These are phyloP conservation scores for Dreissena rostriformis DNA, from an alignment of 1,140 invertebrate genomes.

Conservation along the genomic window DNA sequence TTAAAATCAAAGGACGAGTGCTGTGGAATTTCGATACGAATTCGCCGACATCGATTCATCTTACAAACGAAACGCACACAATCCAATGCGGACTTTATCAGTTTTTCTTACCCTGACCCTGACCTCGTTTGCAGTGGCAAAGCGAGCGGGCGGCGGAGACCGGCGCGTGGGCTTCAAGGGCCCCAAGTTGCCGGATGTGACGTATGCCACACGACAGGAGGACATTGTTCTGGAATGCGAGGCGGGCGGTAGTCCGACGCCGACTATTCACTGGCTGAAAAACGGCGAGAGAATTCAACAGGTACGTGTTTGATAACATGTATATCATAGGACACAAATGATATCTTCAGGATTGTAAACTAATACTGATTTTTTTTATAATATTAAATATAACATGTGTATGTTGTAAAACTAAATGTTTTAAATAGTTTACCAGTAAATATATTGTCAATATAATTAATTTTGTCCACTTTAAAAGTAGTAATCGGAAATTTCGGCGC, in stretches of 20 bases:
- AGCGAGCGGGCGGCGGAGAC: conserved; percentile 42
- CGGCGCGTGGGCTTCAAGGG: conserved; percentile 37
- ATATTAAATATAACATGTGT: too few species aligned
- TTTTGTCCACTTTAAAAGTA: too few species aligned
- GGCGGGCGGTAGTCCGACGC: conserved; percentile 82
- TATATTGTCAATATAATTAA: too few species aligned
- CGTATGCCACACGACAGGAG: conserved; percentile 44
- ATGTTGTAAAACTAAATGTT: too few species aligned
- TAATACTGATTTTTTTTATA: too few species aligned
- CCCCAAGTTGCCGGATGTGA: conserved; percentile 26
- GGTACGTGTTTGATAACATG: too few species aligned
- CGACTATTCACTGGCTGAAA: conserved; percentile 83
- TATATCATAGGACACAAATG: not conserved
- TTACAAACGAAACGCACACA: too few species aligned
- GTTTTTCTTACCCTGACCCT: conserved; percentile 4
- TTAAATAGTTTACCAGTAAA: too few species aligned
- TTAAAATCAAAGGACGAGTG: not conserved
- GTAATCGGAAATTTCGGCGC: too few species aligned
- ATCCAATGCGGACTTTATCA: conserved; percentile 44
- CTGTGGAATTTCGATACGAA: not conserved
- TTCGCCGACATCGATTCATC: not conserved
- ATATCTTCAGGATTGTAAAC: not conserved
- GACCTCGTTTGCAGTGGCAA: conserved; percentile 55
- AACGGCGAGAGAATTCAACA: conserved; percentile 79
- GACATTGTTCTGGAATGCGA: conserved; percentile 81